Percentiles rank a stretch among this genome's conserved stretches.
These are phyloP conservation scores for Drosophila grimshawi DNA, from an alignment of 1,140 invertebrate species.

Conservation along the genomic window DNA sequence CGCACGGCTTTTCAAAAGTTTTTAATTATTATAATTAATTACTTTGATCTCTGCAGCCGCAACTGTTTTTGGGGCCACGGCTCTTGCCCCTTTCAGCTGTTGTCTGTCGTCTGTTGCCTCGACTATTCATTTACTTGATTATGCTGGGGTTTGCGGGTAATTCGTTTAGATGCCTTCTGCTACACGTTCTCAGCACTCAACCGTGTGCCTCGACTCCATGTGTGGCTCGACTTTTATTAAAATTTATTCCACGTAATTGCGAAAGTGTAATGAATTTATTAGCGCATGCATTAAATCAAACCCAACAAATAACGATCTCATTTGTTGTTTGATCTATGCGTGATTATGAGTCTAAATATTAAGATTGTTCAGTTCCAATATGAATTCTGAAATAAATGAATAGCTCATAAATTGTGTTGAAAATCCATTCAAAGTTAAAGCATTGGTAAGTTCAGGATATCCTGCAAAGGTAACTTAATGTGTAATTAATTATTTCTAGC, in stretches of 20 bases:
- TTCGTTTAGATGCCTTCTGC: slow-evolving; percentile 41
- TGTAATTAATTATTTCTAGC: no score
- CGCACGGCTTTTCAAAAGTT: slow-evolving; percentile 61
- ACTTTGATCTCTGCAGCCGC: slow-evolving; percentile 72
- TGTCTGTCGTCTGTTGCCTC: slow-evolving; percentile 45
- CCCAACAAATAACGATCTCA: neutral
- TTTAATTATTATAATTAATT: slow-evolving; percentile 83
- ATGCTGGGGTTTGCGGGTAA: slow-evolving; percentile 70
- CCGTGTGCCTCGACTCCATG: neutral
- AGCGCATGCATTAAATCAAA: slow-evolving; percentile 44
- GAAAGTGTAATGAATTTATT: slow-evolving; percentile 76
- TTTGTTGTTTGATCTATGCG: no score
- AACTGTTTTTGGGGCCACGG: slow-evolving; percentile 35
- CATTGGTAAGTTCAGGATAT: no score
- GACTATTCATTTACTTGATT: slow-evolving; percentile 81
- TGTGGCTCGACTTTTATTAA: slow-evolving; percentile 51
- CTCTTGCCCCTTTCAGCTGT: slow-evolving; percentile 1
- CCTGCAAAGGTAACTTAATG: no score
- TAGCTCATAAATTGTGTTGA: no score
- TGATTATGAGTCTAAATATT: no score
- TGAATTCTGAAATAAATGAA: no score
- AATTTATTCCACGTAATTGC: slow-evolving; percentile 72
- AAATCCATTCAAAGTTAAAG: no score
- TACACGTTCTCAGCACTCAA: neutral
- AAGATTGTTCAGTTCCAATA: no score